Conservation (phyloP, 2,113 vertebrate genomes). For the Agapornis roseicollis region DNA sequence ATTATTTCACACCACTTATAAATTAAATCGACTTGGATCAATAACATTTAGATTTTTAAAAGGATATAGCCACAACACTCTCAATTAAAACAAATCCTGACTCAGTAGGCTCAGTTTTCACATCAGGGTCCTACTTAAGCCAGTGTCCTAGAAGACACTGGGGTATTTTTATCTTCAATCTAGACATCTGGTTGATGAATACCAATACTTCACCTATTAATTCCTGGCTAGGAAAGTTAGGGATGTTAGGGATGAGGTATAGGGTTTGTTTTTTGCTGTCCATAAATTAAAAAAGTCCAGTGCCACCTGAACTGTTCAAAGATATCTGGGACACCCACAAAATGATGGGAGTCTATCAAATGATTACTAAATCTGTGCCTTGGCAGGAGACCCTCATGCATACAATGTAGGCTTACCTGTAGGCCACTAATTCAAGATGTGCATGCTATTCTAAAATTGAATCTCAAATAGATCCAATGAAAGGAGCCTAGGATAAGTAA, state of each 20-base stretch:
- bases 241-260: neutral
- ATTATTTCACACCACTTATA: slow-evolving; percentile 69
- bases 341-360: neutral
- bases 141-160: neutral
- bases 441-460: neutral
- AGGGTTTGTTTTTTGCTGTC: neutral
- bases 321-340: neutral
- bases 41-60: slow-evolving; percentile 72
- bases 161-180: neutral
- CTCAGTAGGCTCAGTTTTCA: slow-evolving; percentile 37
- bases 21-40: slow-evolving; percentile 76
- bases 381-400: neutral
- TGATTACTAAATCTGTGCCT: neutral
- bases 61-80: slow-evolving; percentile 53
- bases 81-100: slow-evolving; percentile 42
- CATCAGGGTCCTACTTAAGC: slow-evolving; percentile 17
- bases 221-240: neutral
- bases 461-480: neutral
- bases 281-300: neutral
- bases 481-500: neutral
- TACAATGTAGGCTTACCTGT: neutral
- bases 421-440: neutral
- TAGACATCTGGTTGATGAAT: neutral
- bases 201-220: neutral
- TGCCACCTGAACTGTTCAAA: neutral